Evolutionary conservation across 2,797 vertebrate genomes (phyloP).

Genomic region (Lagocephalus sceleratus): DNA sequence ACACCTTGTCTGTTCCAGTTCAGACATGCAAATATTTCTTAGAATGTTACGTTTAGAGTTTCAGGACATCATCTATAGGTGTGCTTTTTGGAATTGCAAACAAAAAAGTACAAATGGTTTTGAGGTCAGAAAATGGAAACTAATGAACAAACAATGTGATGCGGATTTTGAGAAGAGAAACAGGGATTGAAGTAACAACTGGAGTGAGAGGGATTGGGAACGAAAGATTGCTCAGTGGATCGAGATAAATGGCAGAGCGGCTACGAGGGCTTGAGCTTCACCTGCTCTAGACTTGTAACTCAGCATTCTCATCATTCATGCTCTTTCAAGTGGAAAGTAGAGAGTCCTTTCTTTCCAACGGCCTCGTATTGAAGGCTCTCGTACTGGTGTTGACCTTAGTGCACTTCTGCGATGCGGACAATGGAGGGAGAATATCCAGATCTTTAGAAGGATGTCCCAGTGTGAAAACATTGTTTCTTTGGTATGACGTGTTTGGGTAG

Average conservation of each 20-base stretch:
- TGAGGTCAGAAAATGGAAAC: slow-evolving; percentile 2
- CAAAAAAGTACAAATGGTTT: neutral
- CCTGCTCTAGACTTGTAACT: slow-evolving; percentile 31
- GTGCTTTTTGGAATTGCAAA: neutral
- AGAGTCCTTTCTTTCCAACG: slow-evolving; percentile 49
- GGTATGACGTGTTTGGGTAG: too few relatives aligned
- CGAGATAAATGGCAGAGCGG: slow-evolving; percentile 45
- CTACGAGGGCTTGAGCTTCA: slow-evolving; percentile 37
- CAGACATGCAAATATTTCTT: neutral
- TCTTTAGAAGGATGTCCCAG: slow-evolving; percentile 13
- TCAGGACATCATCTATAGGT: too few relatives aligned
- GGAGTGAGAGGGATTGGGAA: slow-evolving; percentile 11
- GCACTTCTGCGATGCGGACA: slow-evolving; percentile 40
- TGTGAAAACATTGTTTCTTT: too few relatives aligned
- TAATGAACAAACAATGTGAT: slow-evolving; percentile 31
- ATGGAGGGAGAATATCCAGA: slow-evolving; percentile 21
- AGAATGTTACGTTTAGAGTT: neutral
- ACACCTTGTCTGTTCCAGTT: too few relatives aligned
- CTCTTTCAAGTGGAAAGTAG: slow-evolving; percentile 59
- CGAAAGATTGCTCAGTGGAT: slow-evolving; percentile 43
- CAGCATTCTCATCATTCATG: slow-evolving; percentile 46
- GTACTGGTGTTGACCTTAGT: slow-evolving; percentile 55
- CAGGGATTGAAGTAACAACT: slow-evolving; percentile 20
- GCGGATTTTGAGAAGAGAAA: slow-evolving; percentile 18
- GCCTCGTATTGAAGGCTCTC: slow-evolving; percentile 33